Conservation (phyloP, 2,113 vertebrate genomes). For the Macquaria ambigua region DNA sequence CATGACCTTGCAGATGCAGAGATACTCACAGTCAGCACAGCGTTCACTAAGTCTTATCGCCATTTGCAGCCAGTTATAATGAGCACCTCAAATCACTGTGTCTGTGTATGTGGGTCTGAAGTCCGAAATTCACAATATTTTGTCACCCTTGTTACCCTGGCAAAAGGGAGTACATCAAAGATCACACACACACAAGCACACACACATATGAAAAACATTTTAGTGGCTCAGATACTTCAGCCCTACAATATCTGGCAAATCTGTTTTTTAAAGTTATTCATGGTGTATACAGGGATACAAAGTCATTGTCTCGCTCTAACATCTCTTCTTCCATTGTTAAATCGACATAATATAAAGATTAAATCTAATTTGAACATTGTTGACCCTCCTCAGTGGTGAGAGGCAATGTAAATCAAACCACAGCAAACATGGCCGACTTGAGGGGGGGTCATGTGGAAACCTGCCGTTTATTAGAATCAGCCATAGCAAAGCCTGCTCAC, state of each 20-base stretch:
- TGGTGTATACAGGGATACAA: background rate
- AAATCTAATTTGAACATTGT: background rate
- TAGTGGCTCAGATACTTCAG: background rate
- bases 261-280: background rate
- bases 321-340: background rate
- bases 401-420: background rate
- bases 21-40: conserved; percentile 19
- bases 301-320: background rate
- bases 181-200: conserved; percentile 4
- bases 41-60: conserved; percentile 18
- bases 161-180: conserved; percentile 34
- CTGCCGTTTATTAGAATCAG: background rate
- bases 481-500: background rate
- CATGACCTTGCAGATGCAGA: conserved; percentile 49
- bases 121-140: conserved; percentile 27
- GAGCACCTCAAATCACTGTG: conserved; percentile 36
- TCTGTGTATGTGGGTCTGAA: background rate
- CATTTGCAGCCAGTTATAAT: conserved; percentile 49
- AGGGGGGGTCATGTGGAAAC: too few species aligned
- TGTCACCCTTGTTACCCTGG: background rate
- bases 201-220: background rate
- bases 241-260: background rate
- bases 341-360: background rate
- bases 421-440: background rate
- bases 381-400: background rate